Base-by-base conservation (phyloP, 2,113 vertebrate species). In the Oryctolagus cuniculus region DNA sequence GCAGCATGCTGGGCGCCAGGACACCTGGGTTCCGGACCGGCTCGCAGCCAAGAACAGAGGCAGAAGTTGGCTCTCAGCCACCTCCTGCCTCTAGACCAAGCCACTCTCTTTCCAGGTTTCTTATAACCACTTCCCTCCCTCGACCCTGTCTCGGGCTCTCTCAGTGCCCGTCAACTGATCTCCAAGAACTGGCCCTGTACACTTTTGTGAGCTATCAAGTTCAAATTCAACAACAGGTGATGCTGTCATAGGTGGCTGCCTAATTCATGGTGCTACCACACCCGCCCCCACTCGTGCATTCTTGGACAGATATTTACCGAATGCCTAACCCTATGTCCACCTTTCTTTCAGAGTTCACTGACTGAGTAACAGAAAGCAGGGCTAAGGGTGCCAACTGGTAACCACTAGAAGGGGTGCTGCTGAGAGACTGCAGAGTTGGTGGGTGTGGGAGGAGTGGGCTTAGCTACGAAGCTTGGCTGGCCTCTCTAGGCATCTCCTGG, bases 11-110 rank as follows among this genome's bases (percentile, higher is more conserved):
- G 64, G 66, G 38, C 0, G 0, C 91, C 66, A 83, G 89, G 83
- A 95, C 73, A 67, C 55, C 55, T 72, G 91, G 51, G 91, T 61
- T 87, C 72, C 25, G 1, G 24, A 34, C 44, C 5, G 22, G 70
- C 31, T 31, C n/a, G 11, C 10, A 10, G 85, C 87, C 85, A 79
- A 82, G 66, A 58, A 34, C 85, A 85, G 85, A 94, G 82, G 72
- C 67, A 70, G 75, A 83, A 49, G 10, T 6, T 79, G 84, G n/a
- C 72, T 24, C 15, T 13, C 17, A 22, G 36, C 69, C 49, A 49
- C 22, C 36, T 29, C 38, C 78, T 38, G 49, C 49, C 73, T 90
- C 61, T 69, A 67, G 53, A 25, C 36, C 6, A 63, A 73, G 72
- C 69, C 25, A 3, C 36, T 21, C 27, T 84, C 72, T 91, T 90